Evolutionary conservation across 2,888 invertebrate species (phyloP), one percentile per base, ranked within the genome.

Genomic region (Heteromyza rotundicornis): DNA sequence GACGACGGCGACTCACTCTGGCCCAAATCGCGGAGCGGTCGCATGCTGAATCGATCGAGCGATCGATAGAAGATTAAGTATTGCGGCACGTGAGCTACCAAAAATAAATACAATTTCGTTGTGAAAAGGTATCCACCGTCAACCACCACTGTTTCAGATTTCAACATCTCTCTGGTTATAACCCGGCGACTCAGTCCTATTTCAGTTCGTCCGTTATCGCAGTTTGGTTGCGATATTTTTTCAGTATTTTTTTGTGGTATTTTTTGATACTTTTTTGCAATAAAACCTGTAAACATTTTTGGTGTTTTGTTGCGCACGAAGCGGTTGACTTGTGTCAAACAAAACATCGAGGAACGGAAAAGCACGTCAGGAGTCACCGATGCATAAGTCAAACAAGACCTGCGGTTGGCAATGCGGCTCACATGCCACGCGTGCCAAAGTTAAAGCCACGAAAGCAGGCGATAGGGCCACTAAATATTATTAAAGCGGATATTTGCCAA

Each of bases 341-440:
- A 53, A 52, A 51, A 52, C 51, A 57, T 52, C 40, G 27, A 23
- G 24, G 55, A 55, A 55, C 62, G 62, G 62, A 62, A 62, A 62
- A 59, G 50, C 49, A 62, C 47, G 62, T 58, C 62, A 62, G 55
- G 62, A 62, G 58, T 55, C 62, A 62, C 35, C 62, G 58, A 62
- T 58, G 61, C 61, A 57, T 40, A 47, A 20, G 20, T 47, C 17
- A 47, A 47, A 55, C 49, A 55, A 17, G 36, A 59, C 23, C 35
- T 49, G 22, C 14, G 32, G 47, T 53, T 59, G 22, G 20, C 27
- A 2, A 47, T 10, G 57, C 50, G 62, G 52, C 55, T 58, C 24
- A 56, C 51, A 59, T 56, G 23, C 59, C 63, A 59, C 63, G 52
- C 63, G 63, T 63, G 63, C 63, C 63, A 62, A 54, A 55, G 53